Evolutionary conservation across 2,888 invertebrate genomes (phyloP), one percentile per base, ranked within the genome.

Genomic region (Carterocephalus palaemon): DNA sequence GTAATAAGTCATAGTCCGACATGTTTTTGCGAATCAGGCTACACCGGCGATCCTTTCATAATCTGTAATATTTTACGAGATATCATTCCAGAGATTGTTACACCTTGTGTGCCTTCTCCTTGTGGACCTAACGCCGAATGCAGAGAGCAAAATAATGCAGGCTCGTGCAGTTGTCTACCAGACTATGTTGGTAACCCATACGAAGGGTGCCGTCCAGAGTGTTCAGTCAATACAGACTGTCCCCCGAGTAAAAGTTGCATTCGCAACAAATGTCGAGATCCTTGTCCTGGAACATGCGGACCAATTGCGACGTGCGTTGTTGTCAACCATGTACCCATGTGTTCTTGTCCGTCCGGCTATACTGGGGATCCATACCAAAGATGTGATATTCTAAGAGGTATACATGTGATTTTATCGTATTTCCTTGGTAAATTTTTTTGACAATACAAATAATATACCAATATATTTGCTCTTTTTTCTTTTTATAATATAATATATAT

Each of bases 131-230:
- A 92, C 64, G 91, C 92, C 1, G 69, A 88, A 46, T 92, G 92
- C 56, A 87, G 84, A 59, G 89, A 89, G 66, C 85, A 88, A 55
- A 88, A 89, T 53, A 74, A 72, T 19, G 89, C 88, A 20, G 90
- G 91, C 53, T 88, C 92, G 3, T 95, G 95, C 65, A 88, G 88
- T 55, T 95, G 95, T 68, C 66, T 92, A 17, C 87, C 90, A 2
- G 91, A 92, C 49, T 93, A 92, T 62, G 89, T 91, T 52, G 95
- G 95, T 55, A 92, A 94, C 72, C 93, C 94, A 12, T 93, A 93
- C 56, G 92, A 92, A 77, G 92, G 91, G 19, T 94, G 93, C 67
- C 88, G 93, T 46, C 93, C 93, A 3, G 93, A 93, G 81, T 94
- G 93, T 71, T 86, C 89, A 1, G 70, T 92, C 0, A 92, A 92